Conservation (phyloP, 1,140 invertebrate species). For the Leptoteleia sp. region DNA sequence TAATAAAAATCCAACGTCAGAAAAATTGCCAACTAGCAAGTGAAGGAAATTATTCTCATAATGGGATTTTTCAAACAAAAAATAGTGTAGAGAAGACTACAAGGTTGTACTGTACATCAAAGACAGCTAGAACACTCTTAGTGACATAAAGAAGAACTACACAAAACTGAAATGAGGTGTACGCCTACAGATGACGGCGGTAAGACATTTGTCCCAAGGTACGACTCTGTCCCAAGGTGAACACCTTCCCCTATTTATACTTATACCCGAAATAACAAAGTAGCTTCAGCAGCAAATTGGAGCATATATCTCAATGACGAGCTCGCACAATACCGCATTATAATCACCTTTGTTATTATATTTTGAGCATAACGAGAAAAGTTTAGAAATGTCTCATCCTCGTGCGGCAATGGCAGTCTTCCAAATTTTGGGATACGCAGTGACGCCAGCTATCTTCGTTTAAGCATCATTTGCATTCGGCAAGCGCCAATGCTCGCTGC, state of each 20-base stretch:
- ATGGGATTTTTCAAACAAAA: no score
- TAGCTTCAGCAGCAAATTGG: slow-evolving; percentile 7
- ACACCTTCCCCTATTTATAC: slow-evolving; percentile 2
- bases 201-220: no score
- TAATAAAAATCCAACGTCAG: no score
- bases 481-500: slow-evolving; percentile 6
- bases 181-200: no score
- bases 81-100: no score
- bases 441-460: slow-evolving; percentile 39
- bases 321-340: slow-evolving; percentile 33
- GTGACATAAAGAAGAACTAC: no score
- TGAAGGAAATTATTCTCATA: no score
- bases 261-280: slow-evolving; percentile 21
- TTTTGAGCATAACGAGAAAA: slow-evolving; percentile 60
- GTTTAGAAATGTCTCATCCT: slow-evolving; percentile 51
- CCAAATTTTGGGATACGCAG: slow-evolving; percentile 45
- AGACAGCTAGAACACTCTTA: no score
- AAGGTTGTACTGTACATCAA: no score
- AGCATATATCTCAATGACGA: slow-evolving; percentile 21
- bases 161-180: no score
- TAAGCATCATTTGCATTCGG: slow-evolving; percentile 53
- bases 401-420: slow-evolving; percentile 40
- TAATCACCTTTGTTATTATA: slow-evolving; percentile 62
- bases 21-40: no score
- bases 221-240: no score